A percentile compares a stretch with the other conserved stretches of the same genome.
phyloP scores from a whole-genome alignment of 2,797 vertebrate species.

The Girardinus metallicus region DNA sequence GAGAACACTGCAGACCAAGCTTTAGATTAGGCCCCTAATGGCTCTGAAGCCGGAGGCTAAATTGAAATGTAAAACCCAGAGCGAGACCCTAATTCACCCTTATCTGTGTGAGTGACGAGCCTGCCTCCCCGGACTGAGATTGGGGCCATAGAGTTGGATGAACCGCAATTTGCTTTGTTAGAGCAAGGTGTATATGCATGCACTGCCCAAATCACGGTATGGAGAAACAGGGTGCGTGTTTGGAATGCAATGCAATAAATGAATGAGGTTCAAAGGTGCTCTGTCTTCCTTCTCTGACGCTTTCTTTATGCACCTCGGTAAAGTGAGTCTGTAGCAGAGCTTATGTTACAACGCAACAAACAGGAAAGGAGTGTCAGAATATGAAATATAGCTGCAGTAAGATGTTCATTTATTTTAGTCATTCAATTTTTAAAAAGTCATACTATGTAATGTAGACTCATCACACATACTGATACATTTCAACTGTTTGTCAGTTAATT shows the following conservation, averaged over 20 bases:
- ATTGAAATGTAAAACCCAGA: slow-evolving; percentile 89
- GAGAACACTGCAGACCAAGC: slow-evolving; percentile 83
- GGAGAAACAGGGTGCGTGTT: slow-evolving; percentile 74
- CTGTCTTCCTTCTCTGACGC: slow-evolving; percentile 27
- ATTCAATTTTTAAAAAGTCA: not conserved
- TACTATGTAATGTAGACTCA: not conserved
- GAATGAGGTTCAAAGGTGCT: slow-evolving; percentile 51
- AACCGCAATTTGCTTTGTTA: slow-evolving; percentile 82
- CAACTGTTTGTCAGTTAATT: not conserved
- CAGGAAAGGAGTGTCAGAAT: slow-evolving; percentile 5
- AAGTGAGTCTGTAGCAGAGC: slow-evolving; percentile 20
- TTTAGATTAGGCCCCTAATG: slow-evolving; percentile 93
- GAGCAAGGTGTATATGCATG: slow-evolving; percentile 76
- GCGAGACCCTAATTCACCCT: slow-evolving; percentile 87
- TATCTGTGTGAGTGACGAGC: slow-evolving; percentile 82
- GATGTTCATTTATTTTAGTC: not conserved
- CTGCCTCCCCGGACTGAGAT: slow-evolving; percentile 78
- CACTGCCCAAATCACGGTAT: slow-evolving; percentile 59
- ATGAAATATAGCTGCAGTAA: too few relatives aligned
- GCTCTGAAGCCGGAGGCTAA: slow-evolving; percentile 91
- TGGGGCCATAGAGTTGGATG: slow-evolving; percentile 80
- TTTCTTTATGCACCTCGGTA: slow-evolving; percentile 13
- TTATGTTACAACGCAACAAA: slow-evolving; percentile 10
- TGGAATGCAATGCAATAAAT: slow-evolving; percentile 70
- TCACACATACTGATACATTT: not conserved